A percentile compares a stretch with the other conserved stretches of the same genome.
Conservation (phyloP, 2,797 vertebrate genomes). For the Peromyscus melanophrys region DNA sequence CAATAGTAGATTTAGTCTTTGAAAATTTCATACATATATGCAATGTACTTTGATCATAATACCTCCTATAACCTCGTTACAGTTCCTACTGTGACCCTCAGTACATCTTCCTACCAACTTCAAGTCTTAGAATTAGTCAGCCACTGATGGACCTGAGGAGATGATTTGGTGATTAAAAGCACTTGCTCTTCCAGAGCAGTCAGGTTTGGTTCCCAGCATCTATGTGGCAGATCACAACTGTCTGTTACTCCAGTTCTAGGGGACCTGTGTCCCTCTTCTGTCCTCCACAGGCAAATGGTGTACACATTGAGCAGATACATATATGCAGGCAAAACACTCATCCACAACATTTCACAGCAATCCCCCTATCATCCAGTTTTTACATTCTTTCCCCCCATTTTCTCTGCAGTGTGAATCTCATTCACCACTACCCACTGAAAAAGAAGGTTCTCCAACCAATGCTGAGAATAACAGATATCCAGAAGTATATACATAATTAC, state of each 20-base stretch:
- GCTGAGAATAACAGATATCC: not conserved
- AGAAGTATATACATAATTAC: not conserved
- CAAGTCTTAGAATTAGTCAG: not conserved
- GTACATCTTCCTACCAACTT: not conserved
- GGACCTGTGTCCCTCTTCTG: not conserved
- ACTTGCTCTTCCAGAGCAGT: not conserved
- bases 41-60: not conserved
- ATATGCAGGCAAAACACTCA: not conserved
- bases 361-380: not conserved
- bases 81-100: not conserved
- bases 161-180: not conserved
- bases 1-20: not conserved
- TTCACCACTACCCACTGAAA: not conserved
- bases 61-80: not conserved
- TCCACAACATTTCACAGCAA: not conserved
- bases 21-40: not conserved
- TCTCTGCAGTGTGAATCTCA: not conserved
- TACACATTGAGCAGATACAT: not conserved
- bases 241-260: not conserved
- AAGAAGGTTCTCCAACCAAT: not conserved
- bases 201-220: not conserved
- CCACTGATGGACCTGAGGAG: not conserved
- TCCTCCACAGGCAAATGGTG: too few relatives aligned
- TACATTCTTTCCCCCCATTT: not conserved
- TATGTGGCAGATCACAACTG: not conserved